Evolutionary conservation across 2,797 vertebrate species (phyloP).

Genomic region (Enteromius fasciolatus): DNA sequence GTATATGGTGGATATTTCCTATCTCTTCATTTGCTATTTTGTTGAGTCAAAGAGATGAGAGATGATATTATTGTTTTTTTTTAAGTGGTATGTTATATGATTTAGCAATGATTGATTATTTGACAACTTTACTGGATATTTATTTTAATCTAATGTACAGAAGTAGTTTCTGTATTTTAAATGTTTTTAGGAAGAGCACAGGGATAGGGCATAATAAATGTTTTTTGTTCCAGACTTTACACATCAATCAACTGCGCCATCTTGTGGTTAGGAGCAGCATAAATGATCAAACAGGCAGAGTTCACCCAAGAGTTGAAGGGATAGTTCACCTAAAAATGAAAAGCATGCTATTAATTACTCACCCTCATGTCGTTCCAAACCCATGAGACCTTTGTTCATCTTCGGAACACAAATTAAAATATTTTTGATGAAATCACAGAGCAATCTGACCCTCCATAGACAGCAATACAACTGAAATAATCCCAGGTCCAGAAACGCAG

Average conservation of each 20-base stretch:
- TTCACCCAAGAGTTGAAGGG: not conserved
- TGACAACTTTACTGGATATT: not conserved
- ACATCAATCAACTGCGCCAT: constrained; percentile 45
- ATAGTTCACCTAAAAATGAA: no score
- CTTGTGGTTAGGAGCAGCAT: constrained; percentile 37
- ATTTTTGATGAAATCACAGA: no score
- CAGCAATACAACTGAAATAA: no score
- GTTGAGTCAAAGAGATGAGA: not conserved
- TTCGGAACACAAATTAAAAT: no score
- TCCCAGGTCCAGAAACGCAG: no score
- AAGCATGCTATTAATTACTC: no score
- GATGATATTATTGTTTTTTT: not conserved
- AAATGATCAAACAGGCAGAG: not conserved
- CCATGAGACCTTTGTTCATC: no score
- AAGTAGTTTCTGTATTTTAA: not conserved
- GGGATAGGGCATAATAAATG: not conserved
- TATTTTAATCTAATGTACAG: not conserved
- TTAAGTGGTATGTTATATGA: not conserved
- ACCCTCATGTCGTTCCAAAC: no score
- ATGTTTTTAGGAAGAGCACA: not conserved
- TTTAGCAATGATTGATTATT: not conserved
- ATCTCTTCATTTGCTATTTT: not conserved
- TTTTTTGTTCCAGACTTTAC: not conserved
- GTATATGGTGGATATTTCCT: constrained; percentile 7
- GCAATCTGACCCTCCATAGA: no score